Percentiles rank a stretch among this genome's conserved stretches.
These are phyloP conservation scores for Heliconius erato DNA, from an alignment of 2,888 invertebrate species.

Conservation along the genomic window DNA sequence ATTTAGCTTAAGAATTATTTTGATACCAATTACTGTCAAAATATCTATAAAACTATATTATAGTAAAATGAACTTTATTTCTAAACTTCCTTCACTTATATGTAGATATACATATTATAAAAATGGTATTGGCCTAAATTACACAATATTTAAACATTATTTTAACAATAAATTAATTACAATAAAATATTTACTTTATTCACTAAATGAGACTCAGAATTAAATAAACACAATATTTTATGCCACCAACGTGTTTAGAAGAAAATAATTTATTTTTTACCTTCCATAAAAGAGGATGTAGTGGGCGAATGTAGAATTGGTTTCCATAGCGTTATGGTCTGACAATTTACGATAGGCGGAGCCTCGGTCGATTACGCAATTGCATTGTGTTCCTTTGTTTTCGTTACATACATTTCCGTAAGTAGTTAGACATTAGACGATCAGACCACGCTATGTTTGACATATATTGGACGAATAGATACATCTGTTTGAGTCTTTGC, in stretches of 20 bases:
- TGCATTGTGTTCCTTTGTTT: constrained; percentile 48
- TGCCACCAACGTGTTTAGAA: constrained; percentile 56
- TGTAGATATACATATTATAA: too few species aligned
- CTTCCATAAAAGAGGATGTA: constrained; percentile 61
- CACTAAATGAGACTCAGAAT: not conserved
- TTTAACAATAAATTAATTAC: not conserved
- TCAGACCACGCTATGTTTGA: not conserved
- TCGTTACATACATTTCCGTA: constrained; percentile 21
- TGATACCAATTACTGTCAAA: too few species aligned
- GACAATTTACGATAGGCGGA: constrained; percentile 57
- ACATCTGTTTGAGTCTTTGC: not conserved
- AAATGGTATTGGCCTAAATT: too few species aligned
- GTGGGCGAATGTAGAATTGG: constrained; percentile 65
- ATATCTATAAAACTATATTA: too few species aligned
- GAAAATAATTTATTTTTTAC: constrained; percentile 60
- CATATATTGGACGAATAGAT: not conserved
- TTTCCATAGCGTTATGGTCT: constrained; percentile 60
- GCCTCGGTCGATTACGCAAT: constrained; percentile 59
- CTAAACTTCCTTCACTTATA: too few species aligned
- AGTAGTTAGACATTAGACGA: constrained; percentile 12
- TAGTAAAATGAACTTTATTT: too few species aligned
- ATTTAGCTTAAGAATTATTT: not conserved
- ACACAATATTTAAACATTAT: not conserved
- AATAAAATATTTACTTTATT: not conserved
- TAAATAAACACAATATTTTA: constrained; percentile 33